Evolutionary conservation across 2,113 vertebrate genomes (phyloP), one percentile per base, ranked within the genome.

Genomic region (Phodopus roborovskii): DNA sequence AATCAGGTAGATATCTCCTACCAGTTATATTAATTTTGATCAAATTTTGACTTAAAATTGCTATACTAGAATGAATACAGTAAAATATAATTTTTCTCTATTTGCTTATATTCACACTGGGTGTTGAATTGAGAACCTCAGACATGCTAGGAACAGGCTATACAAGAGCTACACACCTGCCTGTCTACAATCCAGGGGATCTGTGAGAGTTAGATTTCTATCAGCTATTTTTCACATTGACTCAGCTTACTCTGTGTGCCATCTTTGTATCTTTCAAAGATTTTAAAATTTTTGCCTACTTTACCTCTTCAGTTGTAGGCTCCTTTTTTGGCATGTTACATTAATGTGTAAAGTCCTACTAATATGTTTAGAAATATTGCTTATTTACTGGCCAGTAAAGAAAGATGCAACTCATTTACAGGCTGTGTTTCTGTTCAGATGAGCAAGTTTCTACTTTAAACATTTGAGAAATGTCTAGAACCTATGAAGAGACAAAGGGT

Each of bases 41-140:
- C 71, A 91, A 92, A 83, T 78, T 5, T 90, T 90, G 3, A n/a
- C 83, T 82, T 56, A 30, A 94, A 96, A 78, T 91, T 75, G 33
- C 3, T 19, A 73, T 42, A 2, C 20, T 13, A 79, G 36, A 70
- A 77, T 70, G 24, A 93, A 78, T 64, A 85, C 26, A 56, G 48
- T 91, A 62, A 90, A 88, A 2, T 82, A 3, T 79, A 66, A 58
- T 36, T 39, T 62, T 28, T 12, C 2, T 39, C 16, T 39, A 20
- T 20, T 7, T n/a, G 2, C 30, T 15, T n/a, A 20, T 17, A 58
- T 78, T 17, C 0, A 7, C 45, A 20, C 53, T 89, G 53, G 12
- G 7, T 12, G 33, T 73, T 88, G 66, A 94, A 88, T 5, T 30
- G 66, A 62, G 24, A 19, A 30, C 12, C 53, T 74, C 12, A 48